These are phyloP conservation scores for Gadus chalcogrammus DNA, from an alignment of 2,113 vertebrate genomes.

Conservation along the genomic window DNA sequence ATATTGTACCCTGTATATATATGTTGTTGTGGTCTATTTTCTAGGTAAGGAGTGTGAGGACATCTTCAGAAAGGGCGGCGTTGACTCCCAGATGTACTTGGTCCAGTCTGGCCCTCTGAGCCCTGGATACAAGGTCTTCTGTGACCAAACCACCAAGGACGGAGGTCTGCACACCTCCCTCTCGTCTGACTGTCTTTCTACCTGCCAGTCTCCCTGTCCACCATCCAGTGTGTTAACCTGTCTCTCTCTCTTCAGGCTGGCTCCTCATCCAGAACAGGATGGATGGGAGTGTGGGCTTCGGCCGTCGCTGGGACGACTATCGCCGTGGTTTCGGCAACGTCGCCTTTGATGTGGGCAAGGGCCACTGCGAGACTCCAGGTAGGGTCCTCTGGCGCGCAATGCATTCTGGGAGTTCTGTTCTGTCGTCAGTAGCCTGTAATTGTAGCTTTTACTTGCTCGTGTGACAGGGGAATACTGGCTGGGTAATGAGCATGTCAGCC, in stretches of 20 bases:
- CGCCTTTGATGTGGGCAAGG: conserved; percentile 45
- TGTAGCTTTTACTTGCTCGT: neutral
- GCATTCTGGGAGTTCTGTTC: neutral
- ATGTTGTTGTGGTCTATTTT: conserved; percentile 18
- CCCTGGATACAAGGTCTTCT: conserved; percentile 83
- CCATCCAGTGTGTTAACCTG: neutral
- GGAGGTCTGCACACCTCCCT: conserved; percentile 76
- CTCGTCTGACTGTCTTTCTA: neutral
- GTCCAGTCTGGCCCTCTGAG: conserved; percentile 76
- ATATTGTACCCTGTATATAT: too few species aligned
- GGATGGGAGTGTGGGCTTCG: conserved; percentile 65
- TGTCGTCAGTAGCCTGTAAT: too few species aligned
- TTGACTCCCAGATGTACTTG: conserved; percentile 86
- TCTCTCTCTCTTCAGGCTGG: conserved; percentile 45
- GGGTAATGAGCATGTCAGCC: conserved; percentile 90
- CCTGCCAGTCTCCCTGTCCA: neutral
- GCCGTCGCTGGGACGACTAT: conserved; percentile 65
- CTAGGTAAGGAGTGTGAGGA: conserved; percentile 91
- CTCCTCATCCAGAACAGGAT: conserved; percentile 59
- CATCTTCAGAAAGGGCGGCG: conserved; percentile 85
- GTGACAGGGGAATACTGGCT: conserved; percentile 93
- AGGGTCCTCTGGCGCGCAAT: neutral
- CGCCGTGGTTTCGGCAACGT: conserved; percentile 61
- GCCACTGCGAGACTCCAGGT: conserved; percentile 56
- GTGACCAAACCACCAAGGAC: conserved; percentile 83